Percentiles rank a stretch among this genome's conserved stretches.
Conservation (phyloP, 2,113 vertebrate genomes). For the Heloderma charlesbogerti region DNA sequence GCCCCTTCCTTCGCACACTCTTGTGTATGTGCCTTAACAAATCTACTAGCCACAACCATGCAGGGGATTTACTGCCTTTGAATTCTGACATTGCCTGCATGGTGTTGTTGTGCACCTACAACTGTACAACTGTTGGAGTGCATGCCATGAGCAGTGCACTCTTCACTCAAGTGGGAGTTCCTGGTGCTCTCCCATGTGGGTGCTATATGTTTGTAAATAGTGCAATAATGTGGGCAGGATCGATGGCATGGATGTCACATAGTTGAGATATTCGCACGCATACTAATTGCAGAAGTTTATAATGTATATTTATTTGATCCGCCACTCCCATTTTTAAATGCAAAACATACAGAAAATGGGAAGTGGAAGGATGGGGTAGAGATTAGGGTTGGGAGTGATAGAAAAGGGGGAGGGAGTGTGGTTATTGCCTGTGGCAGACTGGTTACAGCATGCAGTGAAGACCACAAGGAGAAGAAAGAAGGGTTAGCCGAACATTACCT, state of each 20-base stretch:
- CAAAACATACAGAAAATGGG: neutral
- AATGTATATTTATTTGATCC: no score
- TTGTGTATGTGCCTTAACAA: neutral
- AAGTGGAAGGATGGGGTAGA: neutral
- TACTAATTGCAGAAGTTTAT: neutral
- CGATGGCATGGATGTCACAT: neutral
- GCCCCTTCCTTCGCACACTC: neutral
- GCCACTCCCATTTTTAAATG: no score
- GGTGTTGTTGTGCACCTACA: neutral
- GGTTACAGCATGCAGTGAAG: constrained; percentile 65
- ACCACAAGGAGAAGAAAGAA: constrained; percentile 46
- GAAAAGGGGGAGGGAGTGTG: constrained; percentile 2
- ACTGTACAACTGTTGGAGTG: neutral
- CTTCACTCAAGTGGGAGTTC: neutral
- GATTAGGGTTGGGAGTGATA: neutral
- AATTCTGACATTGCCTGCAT: neutral
- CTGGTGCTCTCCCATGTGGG: neutral
- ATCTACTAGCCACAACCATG: neutral
- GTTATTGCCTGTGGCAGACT: neutral
- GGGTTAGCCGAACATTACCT: constrained; percentile 86
- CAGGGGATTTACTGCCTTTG: neutral
- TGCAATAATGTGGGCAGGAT: neutral
- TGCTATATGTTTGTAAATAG: neutral
- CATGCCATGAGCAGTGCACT: neutral
- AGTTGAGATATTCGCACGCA: neutral